These are phyloP conservation scores for Drosophila affinis DNA, from an alignment of 2,888 invertebrate genomes.

Conservation along the genomic window DNA sequence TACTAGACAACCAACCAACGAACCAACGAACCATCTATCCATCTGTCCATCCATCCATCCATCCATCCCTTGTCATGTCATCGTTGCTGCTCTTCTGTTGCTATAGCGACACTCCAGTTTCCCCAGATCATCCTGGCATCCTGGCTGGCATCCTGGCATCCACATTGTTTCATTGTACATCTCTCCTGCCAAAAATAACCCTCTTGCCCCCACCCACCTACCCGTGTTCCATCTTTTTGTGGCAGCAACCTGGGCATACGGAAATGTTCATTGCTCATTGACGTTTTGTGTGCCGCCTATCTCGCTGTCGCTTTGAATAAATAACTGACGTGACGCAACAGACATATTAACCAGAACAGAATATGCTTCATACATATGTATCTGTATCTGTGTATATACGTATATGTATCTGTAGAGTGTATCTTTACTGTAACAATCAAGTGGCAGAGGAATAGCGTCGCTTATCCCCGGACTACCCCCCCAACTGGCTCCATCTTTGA, in stretches of 20 bases:
- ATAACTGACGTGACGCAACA: constrained; percentile 76
- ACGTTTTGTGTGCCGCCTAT: constrained; percentile 77
- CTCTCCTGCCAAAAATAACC: constrained; percentile 40
- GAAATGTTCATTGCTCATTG: constrained; percentile 71
- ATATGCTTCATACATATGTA: constrained; percentile 2
- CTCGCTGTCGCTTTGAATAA: constrained; percentile 77
- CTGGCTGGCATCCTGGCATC: not conserved
- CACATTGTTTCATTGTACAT: constrained; percentile 50
- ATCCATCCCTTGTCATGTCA: constrained; percentile 80
- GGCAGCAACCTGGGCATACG: constrained; percentile 52
- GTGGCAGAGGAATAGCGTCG: constrained; percentile 34
- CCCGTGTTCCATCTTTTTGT: constrained; percentile 10
- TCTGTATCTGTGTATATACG: not conserved
- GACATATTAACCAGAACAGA: constrained; percentile 65
- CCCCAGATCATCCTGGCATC: constrained; percentile 2
- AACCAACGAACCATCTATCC: constrained; percentile 31
- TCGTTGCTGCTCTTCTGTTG: constrained; percentile 49
- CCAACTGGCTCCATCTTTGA: constrained; percentile 24
- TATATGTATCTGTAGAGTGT: constrained; percentile 10
- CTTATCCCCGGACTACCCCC: constrained; percentile 14
- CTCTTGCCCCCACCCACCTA: constrained; percentile 43
- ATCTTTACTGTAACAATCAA: constrained; percentile 54
- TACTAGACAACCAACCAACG: constrained; percentile 36
- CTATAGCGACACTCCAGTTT: constrained; percentile 53
- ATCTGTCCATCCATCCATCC: constrained; percentile 43